A percentile compares a stretch with the other conserved stretches of the same genome.
phyloP scores from a whole-genome alignment of 2,797 vertebrate genomes.

The Chelmon rostratus region DNA sequence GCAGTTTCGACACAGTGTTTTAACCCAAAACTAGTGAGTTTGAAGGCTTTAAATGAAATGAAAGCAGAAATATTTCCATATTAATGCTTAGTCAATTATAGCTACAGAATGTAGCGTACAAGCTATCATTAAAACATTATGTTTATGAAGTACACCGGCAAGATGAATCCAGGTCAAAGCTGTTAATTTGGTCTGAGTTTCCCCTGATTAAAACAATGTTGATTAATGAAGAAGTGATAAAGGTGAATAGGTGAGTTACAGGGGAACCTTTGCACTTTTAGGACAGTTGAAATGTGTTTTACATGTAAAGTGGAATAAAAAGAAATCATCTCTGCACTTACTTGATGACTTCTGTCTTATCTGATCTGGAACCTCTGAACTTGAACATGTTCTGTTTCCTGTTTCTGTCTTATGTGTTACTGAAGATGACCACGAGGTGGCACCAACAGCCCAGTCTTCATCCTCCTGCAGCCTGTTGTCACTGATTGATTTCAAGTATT shows the following conservation, averaged over 20 bases:
- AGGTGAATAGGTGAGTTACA: neutral
- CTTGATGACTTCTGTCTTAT: too few species aligned
- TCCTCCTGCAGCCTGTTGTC: neutral
- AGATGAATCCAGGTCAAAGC: too few species aligned
- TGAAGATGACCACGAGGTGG: conserved; percentile 28
- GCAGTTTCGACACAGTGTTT: rapidly evolving
- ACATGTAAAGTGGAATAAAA: neutral
- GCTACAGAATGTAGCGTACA: too few species aligned
- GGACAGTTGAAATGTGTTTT: neutral
- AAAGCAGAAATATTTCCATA: neutral
- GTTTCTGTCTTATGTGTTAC: too few species aligned
- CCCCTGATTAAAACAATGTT: neutral
- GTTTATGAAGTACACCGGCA: neutral
- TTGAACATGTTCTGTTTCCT: too few species aligned
- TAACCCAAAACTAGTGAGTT: too few species aligned
- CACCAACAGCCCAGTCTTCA: neutral
- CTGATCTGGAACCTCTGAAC: too few species aligned
- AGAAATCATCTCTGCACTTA: neutral
- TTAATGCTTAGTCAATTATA: too few species aligned
- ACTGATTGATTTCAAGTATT: neutral
- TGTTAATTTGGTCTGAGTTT: neutral
- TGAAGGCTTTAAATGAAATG: neutral
- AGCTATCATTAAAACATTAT: neutral
- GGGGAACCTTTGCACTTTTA: neutral
- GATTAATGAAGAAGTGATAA: neutral